Percentiles rank a stretch among this genome's conserved stretches.
These are phyloP conservation scores for Copsychus sechellarum DNA, from an alignment of 2,113 vertebrate genomes.

Conservation along the genomic window DNA sequence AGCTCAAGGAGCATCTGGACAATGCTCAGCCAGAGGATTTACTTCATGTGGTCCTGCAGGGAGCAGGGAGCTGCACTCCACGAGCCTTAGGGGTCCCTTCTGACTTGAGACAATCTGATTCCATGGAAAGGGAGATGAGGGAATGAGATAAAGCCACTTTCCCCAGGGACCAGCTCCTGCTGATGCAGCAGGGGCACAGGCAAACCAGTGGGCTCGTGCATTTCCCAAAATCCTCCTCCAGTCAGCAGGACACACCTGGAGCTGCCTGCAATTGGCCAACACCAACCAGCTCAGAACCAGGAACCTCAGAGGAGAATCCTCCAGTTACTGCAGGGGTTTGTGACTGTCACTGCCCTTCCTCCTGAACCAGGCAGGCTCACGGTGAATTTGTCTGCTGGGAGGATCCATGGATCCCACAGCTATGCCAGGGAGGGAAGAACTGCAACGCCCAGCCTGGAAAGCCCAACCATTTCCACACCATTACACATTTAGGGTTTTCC, in stretches of 20 bases:
- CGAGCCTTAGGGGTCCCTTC: not conserved
- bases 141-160: not conserved
- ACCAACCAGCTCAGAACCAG: not conserved
- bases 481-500: not conserved
- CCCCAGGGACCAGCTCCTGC: not conserved
- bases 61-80: not conserved
- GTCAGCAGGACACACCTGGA: not conserved
- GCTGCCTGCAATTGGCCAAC: not conserved
- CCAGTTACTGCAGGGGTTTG: not conserved
- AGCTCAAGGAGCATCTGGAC: too few relatives aligned
- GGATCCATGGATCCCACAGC: not conserved
- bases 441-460: not conserved
- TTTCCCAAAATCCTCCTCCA: not conserved
- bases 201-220: rapidly evolving
- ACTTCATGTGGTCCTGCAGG: not conserved
- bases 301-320: not conserved
- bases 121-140: not conserved
- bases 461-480: too few relatives aligned
- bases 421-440: not conserved
- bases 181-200: rapidly evolving
- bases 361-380: not conserved
- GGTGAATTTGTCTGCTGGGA: not conserved
- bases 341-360: not conserved
- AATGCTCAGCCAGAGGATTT: not conserved
- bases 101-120: not conserved